These are phyloP conservation scores for Liposcelis brunnea DNA, from an alignment of 2,888 invertebrate species.

Conservation along the genomic window DNA sequence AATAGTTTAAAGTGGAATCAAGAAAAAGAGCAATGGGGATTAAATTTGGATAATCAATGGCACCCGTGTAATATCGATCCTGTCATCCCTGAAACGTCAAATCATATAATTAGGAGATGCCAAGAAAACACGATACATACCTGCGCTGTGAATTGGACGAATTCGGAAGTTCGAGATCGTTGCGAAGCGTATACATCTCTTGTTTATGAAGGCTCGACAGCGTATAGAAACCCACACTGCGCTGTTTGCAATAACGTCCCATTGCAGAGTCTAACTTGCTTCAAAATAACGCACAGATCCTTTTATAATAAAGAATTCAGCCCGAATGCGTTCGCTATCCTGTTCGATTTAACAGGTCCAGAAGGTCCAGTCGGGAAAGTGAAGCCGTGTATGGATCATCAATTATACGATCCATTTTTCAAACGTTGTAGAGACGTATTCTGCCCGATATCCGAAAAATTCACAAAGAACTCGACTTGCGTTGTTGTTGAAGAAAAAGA, in stretches of 20 bases:
- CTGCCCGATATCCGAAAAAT: slow-evolving; percentile 21
- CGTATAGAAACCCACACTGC: slow-evolving; percentile 29
- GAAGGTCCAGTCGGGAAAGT: slow-evolving; percentile 21
- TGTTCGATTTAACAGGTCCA: slow-evolving; percentile 25
- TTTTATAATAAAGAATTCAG: slow-evolving; percentile 23
- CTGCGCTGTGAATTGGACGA: slow-evolving; percentile 26
- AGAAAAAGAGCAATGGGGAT: slow-evolving; percentile 22
- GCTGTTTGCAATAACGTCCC: slow-evolving; percentile 28
- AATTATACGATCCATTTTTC: slow-evolving; percentile 30
- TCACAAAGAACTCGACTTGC: slow-evolving; percentile 19
- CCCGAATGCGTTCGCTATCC: slow-evolving; percentile 25
- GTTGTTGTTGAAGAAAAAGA: slow-evolving; percentile 13
- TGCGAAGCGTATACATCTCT: slow-evolving; percentile 28
- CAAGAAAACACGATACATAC: slow-evolving; percentile 21
- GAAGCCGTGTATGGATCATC: slow-evolving; percentile 21
- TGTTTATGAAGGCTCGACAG: slow-evolving; percentile 23
- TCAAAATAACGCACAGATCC: slow-evolving; percentile 16
- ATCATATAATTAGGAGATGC: slow-evolving; percentile 25
- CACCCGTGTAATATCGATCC: slow-evolving; percentile 26
- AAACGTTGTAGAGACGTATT: slow-evolving; percentile 26
- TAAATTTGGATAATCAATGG: slow-evolving; percentile 21
- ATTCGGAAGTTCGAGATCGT: slow-evolving; percentile 20
- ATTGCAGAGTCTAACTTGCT: slow-evolving; percentile 20
- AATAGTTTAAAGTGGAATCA: slow-evolving; percentile 18
- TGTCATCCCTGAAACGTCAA: slow-evolving; percentile 23